These are phyloP conservation scores for Aldabrachelys gigantea DNA, from an alignment of 2,113 vertebrate species.

Conservation along the genomic window DNA sequence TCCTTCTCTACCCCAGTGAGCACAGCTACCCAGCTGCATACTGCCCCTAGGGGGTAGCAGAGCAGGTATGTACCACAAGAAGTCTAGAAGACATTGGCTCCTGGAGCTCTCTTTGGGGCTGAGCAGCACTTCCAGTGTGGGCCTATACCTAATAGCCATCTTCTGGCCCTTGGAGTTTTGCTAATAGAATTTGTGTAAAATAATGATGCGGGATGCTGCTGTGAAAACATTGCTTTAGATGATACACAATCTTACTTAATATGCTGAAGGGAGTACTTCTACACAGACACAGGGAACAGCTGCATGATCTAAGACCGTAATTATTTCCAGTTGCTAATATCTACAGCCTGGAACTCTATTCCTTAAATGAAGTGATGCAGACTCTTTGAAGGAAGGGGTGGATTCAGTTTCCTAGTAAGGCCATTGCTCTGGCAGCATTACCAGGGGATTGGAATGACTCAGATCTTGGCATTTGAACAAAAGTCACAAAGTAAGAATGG, in stretches of 20 bases:
- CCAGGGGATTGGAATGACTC: background rate
- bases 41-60: background rate
- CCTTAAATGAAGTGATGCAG: background rate
- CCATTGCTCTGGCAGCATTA: background rate
- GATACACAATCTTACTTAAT: background rate
- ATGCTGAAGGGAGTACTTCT: background rate
- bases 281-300: background rate
- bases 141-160: background rate
- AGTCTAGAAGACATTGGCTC: background rate
- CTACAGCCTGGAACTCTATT: background rate
- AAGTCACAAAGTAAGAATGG: background rate
- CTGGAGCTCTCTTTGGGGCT: background rate
- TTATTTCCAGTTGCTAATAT: accelerated
- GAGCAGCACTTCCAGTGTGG: background rate
- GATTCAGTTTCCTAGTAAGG: background rate
- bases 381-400: background rate
- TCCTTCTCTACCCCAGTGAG: background rate
- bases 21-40: background rate
- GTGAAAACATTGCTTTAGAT: background rate
- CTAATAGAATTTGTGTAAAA: background rate
- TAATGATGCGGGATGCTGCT: background rate
- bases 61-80: background rate
- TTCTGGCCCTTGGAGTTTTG: background rate
- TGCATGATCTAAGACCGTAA: background rate
- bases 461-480: background rate